Conservation (phyloP, 1,140 invertebrate species). For the Diplogasteroides magnus region DNA sequence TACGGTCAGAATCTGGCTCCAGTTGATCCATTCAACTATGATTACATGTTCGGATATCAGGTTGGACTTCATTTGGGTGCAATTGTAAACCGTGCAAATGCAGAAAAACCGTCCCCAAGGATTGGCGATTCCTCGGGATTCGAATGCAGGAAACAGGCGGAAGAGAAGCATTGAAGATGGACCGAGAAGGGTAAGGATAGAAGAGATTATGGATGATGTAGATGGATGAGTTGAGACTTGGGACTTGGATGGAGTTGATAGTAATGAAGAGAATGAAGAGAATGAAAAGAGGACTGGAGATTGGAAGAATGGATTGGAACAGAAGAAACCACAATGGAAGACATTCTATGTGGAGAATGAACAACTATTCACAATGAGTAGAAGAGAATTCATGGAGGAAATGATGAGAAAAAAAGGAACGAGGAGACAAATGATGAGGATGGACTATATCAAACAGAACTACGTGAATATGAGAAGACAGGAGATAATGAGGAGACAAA, state of each 20-base stretch:
- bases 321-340: too few relatives aligned
- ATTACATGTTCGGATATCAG: constrained; percentile 19
- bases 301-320: too few relatives aligned
- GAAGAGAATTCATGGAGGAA: too few relatives aligned
- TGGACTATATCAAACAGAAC: too few relatives aligned
- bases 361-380: too few relatives aligned
- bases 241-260: background rate
- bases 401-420: too few relatives aligned
- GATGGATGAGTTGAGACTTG: background rate
- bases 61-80: background rate
- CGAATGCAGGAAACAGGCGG: background rate
- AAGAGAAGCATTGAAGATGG: background rate
- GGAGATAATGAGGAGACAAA: too few relatives aligned
- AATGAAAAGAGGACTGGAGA: background rate
- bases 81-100: background rate
- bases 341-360: too few relatives aligned
- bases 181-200: background rate
- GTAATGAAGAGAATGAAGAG: background rate
- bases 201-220: too few relatives aligned
- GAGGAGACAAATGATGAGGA: too few relatives aligned
- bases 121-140: background rate
- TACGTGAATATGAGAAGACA: too few relatives aligned
- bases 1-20: constrained; percentile 31
- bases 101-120: background rate
- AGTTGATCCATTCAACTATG: constrained; percentile 25